These are phyloP conservation scores for Rhynchomys soricoides DNA, from an alignment of 2,113 vertebrate species.

Conservation along the genomic window DNA sequence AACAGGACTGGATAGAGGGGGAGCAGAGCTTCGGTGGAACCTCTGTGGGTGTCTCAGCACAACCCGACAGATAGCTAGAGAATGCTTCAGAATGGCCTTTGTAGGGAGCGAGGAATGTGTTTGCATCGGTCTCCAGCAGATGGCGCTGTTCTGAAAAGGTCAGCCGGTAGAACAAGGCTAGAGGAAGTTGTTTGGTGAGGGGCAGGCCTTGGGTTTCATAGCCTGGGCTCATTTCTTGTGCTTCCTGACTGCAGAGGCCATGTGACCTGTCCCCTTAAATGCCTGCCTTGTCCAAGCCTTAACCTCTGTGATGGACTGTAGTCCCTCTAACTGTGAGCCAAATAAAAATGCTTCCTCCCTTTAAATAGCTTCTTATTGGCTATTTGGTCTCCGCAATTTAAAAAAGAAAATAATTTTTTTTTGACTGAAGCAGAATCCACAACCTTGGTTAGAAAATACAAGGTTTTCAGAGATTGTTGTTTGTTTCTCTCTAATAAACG, in stretches of 20 bases:
- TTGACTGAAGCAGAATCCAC: background rate
- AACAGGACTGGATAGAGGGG: background rate
- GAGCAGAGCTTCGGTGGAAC: background rate
- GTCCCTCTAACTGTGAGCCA: background rate
- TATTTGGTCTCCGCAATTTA: background rate
- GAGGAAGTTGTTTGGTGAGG: background rate
- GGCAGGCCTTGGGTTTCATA: background rate
- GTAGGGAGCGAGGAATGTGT: background rate
- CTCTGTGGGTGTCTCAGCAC: background rate
- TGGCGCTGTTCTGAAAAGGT: background rate
- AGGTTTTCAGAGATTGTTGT: background rate
- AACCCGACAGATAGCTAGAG: background rate
- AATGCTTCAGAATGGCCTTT: background rate
- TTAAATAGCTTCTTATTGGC: background rate
- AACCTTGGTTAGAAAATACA: background rate
- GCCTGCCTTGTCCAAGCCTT: background rate
- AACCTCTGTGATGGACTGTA: too few relatives aligned
- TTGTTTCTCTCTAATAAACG: slow-evolving; percentile 18
- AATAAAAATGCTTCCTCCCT: background rate
- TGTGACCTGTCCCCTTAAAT: background rate
- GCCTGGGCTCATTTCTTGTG: background rate
- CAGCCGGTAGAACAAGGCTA: background rate
- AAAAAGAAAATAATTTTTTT: background rate
- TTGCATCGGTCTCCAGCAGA: background rate
- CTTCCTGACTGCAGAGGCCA: background rate